Evolutionary conservation across 1,140 invertebrate species (phyloP).

Genomic region (Formica exsecta): DNA sequence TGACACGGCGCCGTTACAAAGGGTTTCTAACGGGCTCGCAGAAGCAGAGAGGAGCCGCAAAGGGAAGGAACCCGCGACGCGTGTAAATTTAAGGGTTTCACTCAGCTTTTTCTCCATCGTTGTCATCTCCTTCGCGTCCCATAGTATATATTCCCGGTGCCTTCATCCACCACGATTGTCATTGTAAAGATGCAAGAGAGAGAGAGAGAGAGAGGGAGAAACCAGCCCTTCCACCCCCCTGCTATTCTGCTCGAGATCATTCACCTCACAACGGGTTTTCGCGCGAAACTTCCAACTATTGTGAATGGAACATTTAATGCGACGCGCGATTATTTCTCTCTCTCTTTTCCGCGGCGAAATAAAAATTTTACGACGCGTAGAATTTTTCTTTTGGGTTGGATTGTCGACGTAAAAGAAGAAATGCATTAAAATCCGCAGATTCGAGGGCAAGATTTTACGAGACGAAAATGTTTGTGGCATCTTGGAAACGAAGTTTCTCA

Average conservation of each 20-base stretch:
- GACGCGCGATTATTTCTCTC: constrained; percentile 32
- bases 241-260: background rate
- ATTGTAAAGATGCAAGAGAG: background rate
- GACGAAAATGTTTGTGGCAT: constrained; percentile 1
- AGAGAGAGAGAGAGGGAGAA: background rate
- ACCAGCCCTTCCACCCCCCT: background rate
- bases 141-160: background rate
- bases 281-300: constrained; percentile 31
- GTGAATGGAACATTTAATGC: constrained; percentile 45
- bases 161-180: constrained; percentile 24
- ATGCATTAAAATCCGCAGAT: constrained; percentile 13
- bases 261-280: constrained; percentile 11
- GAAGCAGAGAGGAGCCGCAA: constrained; percentile 15
- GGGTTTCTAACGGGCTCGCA: constrained; percentile 44
- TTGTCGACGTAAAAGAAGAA: constrained; percentile 25
- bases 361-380: constrained; percentile 42
- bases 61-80: constrained; percentile 31
- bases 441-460: constrained; percentile 5
- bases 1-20: constrained; percentile 20
- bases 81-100: constrained; percentile 63
- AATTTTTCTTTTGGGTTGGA: background rate
- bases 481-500: background rate
- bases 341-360: constrained; percentile 27
- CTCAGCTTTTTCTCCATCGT: background rate
- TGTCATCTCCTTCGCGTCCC: constrained; percentile 8